phyloP scores from a whole-genome alignment of 2,797 vertebrate species.

The Onychomys torridus region DNA sequence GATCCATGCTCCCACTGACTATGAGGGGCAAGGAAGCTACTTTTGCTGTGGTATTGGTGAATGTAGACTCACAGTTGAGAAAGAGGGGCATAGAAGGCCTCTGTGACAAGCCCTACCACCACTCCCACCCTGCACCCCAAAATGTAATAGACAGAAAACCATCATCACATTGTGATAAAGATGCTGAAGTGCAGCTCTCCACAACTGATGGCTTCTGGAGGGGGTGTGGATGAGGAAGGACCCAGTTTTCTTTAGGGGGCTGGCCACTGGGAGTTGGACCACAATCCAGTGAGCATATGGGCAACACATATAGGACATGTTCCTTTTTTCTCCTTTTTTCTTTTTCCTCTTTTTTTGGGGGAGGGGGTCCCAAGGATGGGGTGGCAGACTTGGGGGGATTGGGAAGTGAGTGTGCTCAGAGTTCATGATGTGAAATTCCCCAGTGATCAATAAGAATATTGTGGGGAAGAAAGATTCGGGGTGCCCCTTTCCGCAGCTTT shows the following conservation, averaged over 20 bases:
- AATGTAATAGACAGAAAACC: not conserved
- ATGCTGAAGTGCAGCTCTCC: not conserved
- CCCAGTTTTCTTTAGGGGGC: not conserved
- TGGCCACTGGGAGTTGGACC: not conserved
- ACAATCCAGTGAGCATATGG: not conserved
- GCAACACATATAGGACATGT: not conserved
- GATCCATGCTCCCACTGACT: not conserved
- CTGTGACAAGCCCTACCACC: not conserved
- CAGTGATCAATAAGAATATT: not conserved
- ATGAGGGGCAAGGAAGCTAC: not conserved
- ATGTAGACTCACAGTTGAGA: not conserved
- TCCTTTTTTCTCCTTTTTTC: not conserved
- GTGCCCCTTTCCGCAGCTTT: not conserved
- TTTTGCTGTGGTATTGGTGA: not conserved
- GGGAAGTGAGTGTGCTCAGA: not conserved
- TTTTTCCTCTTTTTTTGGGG: fast-evolving
- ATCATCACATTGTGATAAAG: not conserved
- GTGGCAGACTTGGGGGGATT: not conserved
- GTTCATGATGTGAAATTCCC: not conserved
- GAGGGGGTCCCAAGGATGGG: not conserved
- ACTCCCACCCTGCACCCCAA: not conserved
- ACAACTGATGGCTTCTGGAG: not conserved
- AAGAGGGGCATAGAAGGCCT: not conserved
- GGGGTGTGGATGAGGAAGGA: not conserved
- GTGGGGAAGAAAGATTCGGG: not conserved